phyloP scores from a whole-genome alignment of 2,888 invertebrate species.

The Drosophila falleni region DNA sequence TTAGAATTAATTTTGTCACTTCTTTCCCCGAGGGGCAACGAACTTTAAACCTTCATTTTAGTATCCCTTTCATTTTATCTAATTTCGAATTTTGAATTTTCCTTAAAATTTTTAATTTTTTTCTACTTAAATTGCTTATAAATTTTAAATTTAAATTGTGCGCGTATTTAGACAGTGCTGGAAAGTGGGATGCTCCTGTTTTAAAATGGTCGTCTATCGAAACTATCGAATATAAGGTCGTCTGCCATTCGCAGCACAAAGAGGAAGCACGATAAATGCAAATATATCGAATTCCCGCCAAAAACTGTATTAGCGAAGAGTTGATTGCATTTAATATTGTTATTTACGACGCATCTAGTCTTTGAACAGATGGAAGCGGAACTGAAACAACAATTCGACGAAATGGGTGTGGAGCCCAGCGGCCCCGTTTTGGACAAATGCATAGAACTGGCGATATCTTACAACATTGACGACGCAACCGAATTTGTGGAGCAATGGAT shows the following conservation, averaged over 20 bases:
- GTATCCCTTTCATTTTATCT: too few species aligned
- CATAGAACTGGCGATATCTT: conserved; percentile 88
- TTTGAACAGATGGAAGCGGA: conserved; percentile 76
- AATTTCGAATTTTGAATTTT: too few species aligned
- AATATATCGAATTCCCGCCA: conserved; percentile 48
- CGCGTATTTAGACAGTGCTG: conserved; percentile 28
- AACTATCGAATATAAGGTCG: neutral
- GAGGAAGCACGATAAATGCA: conserved; percentile 14
- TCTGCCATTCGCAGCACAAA: conserved; percentile 26
- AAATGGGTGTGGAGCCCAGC: conserved; percentile 87
- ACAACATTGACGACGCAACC: conserved; percentile 89
- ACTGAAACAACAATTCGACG: conserved; percentile 87
- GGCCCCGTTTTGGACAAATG: conserved; percentile 88
- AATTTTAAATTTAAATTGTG: too few species aligned
- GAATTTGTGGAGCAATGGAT: conserved; percentile 92
- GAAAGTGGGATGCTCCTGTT: conserved; percentile 4
- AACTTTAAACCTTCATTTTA: too few species aligned
- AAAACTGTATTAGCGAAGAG: conserved; percentile 20
- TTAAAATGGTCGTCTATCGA: neutral
- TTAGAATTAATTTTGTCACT: too few species aligned
- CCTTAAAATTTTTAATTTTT: too few species aligned
- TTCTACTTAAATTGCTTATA: too few species aligned
- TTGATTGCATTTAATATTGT: neutral
- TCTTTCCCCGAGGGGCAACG: too few species aligned
- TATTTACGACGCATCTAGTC: neutral